A percentile compares a stretch with the other conserved stretches of the same genome.
These are phyloP conservation scores for Crotalus tigris DNA, from an alignment of 2,113 vertebrate species.

Conservation along the genomic window DNA sequence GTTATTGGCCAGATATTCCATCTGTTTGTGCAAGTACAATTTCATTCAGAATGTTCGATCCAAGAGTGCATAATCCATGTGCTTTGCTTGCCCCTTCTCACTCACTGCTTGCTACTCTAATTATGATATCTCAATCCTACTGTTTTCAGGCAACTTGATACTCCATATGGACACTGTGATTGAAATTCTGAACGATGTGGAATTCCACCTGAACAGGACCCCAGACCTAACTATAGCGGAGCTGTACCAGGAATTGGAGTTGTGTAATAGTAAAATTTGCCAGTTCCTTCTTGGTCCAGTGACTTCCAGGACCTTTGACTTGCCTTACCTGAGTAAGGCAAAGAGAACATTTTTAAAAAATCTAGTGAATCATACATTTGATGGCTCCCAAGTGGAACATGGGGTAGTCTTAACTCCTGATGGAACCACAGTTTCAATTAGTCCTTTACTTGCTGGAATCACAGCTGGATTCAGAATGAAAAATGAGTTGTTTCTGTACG, in stretches of 20 bases:
- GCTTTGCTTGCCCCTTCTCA: background rate
- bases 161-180: constrained; percentile 74
- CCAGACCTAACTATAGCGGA: constrained; percentile 31
- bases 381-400: constrained; percentile 34
- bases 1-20: background rate
- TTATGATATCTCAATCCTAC: background rate
- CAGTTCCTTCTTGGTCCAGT: constrained; percentile 42
- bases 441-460: constrained; percentile 75
- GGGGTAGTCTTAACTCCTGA: constrained; percentile 79
- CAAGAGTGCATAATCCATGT: background rate
- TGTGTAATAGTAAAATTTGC: constrained; percentile 44
- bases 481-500: fast-evolving
- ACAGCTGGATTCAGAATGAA: constrained; percentile 68
- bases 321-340: background rate
- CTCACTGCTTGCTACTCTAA: background rate
- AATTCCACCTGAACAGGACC: constrained; percentile 34
- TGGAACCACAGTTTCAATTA: constrained; percentile 79
- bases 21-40: background rate
- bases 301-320: fast-evolving
- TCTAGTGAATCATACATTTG: constrained; percentile 31
- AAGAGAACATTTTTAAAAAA: constrained; percentile 52
- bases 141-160: constrained; percentile 55
- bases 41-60: background rate
- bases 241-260: constrained; percentile 44
- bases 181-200: constrained; percentile 64